Evolutionary conservation across 2,888 invertebrate species (phyloP), one percentile per base, ranked within the genome.

Genomic region (Venusia cambrica): DNA sequence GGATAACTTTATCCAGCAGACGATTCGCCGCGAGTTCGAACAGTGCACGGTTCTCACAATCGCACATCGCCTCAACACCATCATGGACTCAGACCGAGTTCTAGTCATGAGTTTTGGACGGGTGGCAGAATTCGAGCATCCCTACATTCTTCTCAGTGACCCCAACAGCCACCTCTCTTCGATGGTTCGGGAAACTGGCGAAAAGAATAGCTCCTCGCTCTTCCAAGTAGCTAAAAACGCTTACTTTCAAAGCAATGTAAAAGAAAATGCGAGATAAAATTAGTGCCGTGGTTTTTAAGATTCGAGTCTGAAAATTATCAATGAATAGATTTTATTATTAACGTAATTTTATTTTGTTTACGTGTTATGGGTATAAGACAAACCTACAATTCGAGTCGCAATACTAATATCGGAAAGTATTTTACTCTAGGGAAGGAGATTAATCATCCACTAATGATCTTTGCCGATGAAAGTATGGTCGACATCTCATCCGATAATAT

Each of bases 61-160:
- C 22, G 97, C 97, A 4, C 97, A 97, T 75, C 90, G 97, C 26
- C 89, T 97, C 36, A 97, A 97, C 72, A 97, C 97, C 3, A 96
- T 97, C 56, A 90, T 97, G 90, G 96, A 97, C 75, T 95, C 94
- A 2, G 94, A 95, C 71, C 90, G 93, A 61, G 94, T 96, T 83
- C 56, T 92, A 4, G 89, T 92, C 3, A 85, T 92, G 77, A 90
- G 89, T 54, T 85, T 87, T 50, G 91, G 92, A 0, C 84, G 88
- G 22, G 88, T 78, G 3, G 70, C 78, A 37, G 93, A 94, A 73
- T 92, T 89, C 65, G 92, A 92, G 39, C 88, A 90, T 45, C 93
- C 94, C 0, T 85, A 89, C 56, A 62, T 78, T 5, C 61, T 91
- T 16, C 73, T 91, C 2, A 76, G 87, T 14, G 80, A 90, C 48